A percentile compares a stretch with the other conserved stretches of the same genome.
These are phyloP conservation scores for Mormyrus proboscirostris DNA, from an alignment of 2,797 vertebrate genomes.

Conservation along the genomic window DNA sequence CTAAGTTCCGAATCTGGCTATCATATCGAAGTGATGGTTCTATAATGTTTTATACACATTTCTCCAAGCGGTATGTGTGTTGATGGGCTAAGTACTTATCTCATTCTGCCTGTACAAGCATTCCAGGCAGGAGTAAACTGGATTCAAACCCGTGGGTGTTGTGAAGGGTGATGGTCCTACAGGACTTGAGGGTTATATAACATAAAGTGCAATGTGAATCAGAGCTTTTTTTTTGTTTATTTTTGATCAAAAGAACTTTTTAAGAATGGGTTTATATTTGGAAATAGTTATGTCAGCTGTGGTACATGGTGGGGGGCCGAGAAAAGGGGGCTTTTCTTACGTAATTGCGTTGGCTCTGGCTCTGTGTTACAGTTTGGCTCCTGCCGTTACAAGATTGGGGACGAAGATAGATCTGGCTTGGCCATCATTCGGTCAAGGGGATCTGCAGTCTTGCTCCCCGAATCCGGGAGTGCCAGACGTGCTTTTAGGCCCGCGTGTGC, in stretches of 20 bases:
- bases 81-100: neutral
- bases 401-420: neutral
- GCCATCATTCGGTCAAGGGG: neutral
- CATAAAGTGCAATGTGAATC: neutral
- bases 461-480: neutral
- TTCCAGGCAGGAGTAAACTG: neutral
- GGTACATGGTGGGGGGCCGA: neutral
- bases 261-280: constrained; percentile 4
- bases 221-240: neutral
- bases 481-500: neutral
- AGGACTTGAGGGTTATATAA: neutral
- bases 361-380: neutral
- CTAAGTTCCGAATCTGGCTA: neutral
- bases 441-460: neutral
- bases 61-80: neutral
- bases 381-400: neutral
- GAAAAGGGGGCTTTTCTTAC: neutral
- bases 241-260: neutral
- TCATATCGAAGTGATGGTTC: neutral
- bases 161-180: neutral
- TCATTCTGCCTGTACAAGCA: neutral
- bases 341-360: neutral
- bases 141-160: neutral
- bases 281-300: neutral
- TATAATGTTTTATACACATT: neutral